Evolutionary conservation across 2,888 invertebrate genomes (phyloP), one percentile per base, ranked within the genome.

Genomic region (Morinoia aosen): DNA sequence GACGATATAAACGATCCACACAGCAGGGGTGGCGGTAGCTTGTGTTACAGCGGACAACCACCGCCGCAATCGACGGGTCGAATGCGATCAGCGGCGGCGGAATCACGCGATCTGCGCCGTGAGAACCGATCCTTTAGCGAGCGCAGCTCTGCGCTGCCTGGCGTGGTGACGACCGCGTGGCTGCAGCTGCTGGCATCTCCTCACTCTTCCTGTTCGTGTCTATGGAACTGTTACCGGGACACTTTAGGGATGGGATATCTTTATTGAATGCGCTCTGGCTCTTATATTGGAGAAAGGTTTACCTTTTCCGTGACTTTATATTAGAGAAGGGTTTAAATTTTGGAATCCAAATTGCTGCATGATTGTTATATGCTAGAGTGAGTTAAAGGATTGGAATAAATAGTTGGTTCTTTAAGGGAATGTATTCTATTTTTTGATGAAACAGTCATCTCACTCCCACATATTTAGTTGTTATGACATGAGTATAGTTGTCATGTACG

Each of bases 81-180:
- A 90, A 90, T 90, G 48, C 39, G 40, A 90, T 16, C 90, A 48
- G 40, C 90, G 33, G 48, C 10, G 90, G 90, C 90, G 90, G 90
- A 90, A 90, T 90, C 90, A 90, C 90, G 90, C 90, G 48, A 90
- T 90, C 90, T 90, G 90, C 90, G 16, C 19, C 90, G 90, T 90
- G 90, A 90, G 90, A 90, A 90, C 76, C 76, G 8, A 76, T 76
- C 90, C 90, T 39, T 12, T 3, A 39, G 25, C 90, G n/a, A 39
- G 39, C 90, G 90, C 90, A 40, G 10, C 12, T 48, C 90, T 40
- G 40, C 40, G 3, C 7, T 40, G 5, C 48, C 33, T 48, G 7
- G 3, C 40, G 39, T 48, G 48, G 48, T 48, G 48, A 48, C 48
- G 48, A 48, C 48, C 48, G 48, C 2, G 64, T 64, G 64, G 19